Base-by-base conservation (phyloP, 2,888 invertebrate genomes). In the Bembecia ichneumoniformis region DNA sequence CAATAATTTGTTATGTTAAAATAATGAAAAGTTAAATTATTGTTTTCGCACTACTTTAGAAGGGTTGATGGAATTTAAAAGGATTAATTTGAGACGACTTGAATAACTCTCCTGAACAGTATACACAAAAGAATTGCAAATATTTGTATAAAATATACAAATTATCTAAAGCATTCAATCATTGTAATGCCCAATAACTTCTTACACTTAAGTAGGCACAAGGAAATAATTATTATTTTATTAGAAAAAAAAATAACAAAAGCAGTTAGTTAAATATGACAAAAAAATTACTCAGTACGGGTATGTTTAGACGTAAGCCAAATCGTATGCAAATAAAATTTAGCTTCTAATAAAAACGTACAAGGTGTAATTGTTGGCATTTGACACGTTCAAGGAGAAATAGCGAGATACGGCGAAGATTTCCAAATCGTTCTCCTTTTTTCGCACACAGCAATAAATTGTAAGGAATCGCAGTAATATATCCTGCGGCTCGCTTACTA, bases 391-490 rank as follows among this genome's bases (percentile, higher is more conserved):
- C 16, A 44, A 44, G 44, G 9, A 15, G 15, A 44, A 44, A 44
- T 44, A 13, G 15, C 44, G 15, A 44, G 44, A 44, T 44, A 44
- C 44, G 11, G 44, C 44, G 17, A 44, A 44, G 15, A 44, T 44
- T 44, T 44, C 44, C 44, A 15, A 44, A 44, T 44, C 44, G 44
- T 17, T 44, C 44, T 16, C 17, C 44, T 44, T 56, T 58, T 62
- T 59, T 60, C 57, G 55, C 58, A 51, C 57, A 53, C 54, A 47
- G 57, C 56, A 56, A 61, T 63, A 63, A 61, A 63, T 63, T 58
- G 53, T 57, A 53, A 57, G 55, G 53, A 61, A 63, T 60, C 58
- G 60, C 54, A 51, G 59, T 53, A 61, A 63, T 63, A 61, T 58
- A 59, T 63, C 58, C 54, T 51, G 53, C 46, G 55, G 57, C 55